Conservation (phyloP, 2,113 vertebrate species). For the Phocoena phocoena region DNA sequence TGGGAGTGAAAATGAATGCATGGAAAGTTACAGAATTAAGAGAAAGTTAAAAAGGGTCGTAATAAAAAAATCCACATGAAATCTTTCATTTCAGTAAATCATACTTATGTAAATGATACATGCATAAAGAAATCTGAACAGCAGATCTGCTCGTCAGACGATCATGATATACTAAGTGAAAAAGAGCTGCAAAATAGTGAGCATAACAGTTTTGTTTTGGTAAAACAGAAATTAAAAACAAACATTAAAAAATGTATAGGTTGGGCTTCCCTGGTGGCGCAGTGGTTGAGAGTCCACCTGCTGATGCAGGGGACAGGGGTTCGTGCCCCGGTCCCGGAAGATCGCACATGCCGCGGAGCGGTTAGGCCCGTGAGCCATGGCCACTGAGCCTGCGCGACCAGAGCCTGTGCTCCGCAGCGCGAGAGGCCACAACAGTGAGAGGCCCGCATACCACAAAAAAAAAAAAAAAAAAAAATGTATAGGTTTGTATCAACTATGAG, state of each 20-base stretch:
- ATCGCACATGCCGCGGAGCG: no score
- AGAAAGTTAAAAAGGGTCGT: neutral
- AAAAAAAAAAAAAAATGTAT: neutral
- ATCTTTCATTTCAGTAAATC: neutral
- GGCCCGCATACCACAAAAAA: no score
- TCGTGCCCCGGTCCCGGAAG: no score
- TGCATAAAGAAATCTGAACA: neutral
- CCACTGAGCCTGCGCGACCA: rapidly evolving
- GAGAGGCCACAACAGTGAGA: no score
- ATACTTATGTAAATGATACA: neutral
- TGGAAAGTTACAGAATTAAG: neutral
- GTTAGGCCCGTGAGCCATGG: no score
- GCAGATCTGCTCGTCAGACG: neutral
- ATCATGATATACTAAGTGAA: neutral
- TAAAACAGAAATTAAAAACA: neutral
- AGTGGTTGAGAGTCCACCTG: no score
- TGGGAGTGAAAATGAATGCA: neutral
- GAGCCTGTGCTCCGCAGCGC: no score
- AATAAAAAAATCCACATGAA: neutral
- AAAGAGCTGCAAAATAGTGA: neutral
- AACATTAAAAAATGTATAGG: neutral
- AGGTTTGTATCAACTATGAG: neutral
- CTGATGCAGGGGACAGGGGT: no score
- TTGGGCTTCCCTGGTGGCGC: neutral
- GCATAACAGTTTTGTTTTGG: neutral